Evolutionary conservation across 1,140 invertebrate species (phyloP), one percentile per base, ranked within the genome.

Genomic region (Bradynema listronoti): DNA sequence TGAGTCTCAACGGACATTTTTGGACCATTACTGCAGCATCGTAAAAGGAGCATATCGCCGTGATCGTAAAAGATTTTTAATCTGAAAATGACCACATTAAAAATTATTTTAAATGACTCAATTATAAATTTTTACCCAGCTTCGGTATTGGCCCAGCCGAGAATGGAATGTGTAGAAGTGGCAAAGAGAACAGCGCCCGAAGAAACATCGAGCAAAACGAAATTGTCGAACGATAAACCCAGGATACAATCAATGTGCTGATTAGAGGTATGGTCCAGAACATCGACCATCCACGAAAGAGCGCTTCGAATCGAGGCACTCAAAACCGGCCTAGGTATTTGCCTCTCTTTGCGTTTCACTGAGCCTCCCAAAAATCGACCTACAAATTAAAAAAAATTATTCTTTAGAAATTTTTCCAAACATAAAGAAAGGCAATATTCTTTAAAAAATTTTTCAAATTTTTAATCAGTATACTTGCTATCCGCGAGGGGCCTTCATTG

Each of bases 181-280:
- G 88, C 88, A 68, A 92, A 90, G 7, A 93, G 84, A 25, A 90
- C 87, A 78, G 90, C 87, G 53, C 87, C 83, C 0, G 86, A 85
- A 9, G 67, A 68, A 72, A 90, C 86, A 78, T 94, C 90, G 41
- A 94, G 84, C 9, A 94, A 79, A 24, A 92, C 88, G 43, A 94
- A 81, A 0, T 86, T 87, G 72, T 93, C 90, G 7, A 86, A 83
- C 19, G 89, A 91, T 55, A 95, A 86, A 0, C 87, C 91, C 54
- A 94, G 81, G 58, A 89, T 86, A 75, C 88, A 89, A 61, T 90
- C 87, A 9, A 88, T 80, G 58, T 85, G 77, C 2, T 83, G 83
- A 19, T 84, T 83, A 72, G 84, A 84, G 43, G 85, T 85, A 74
- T 78, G 79, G 65, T 83, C 82, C 46, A 54, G 72, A 72, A 87